Evolutionary conservation across 2,888 invertebrate genomes (phyloP).

Genomic region (Caenorhabditis macrosperma): DNA sequence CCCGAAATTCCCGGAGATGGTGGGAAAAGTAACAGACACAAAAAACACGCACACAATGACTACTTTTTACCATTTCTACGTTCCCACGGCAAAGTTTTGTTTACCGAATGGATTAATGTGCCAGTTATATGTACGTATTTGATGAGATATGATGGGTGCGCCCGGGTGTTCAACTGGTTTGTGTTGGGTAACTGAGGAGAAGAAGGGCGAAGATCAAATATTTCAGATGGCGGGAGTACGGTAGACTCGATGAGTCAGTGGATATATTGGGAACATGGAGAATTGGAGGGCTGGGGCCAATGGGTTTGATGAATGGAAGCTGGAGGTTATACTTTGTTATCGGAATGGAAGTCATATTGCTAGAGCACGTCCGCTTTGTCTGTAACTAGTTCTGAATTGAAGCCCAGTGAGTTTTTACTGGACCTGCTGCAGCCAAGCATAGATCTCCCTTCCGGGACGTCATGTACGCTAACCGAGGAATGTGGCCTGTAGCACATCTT

Average conservation of each 20-base stretch:
- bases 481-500: too few relatives aligned
- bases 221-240: not conserved
- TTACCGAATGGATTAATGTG: conserved; percentile 20
- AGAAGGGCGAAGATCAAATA: not conserved
- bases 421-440: too few relatives aligned
- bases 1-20: conserved; percentile 14
- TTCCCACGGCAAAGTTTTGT: conserved; percentile 16
- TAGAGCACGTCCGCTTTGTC: too few relatives aligned
- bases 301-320: too few relatives aligned
- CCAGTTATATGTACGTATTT: conserved; percentile 34
- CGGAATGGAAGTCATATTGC: too few relatives aligned
- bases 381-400: too few relatives aligned
- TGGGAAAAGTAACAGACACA: conserved; percentile 12
- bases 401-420: too few relatives aligned
- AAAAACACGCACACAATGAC: not conserved
- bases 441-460: too few relatives aligned
- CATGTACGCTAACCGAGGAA: too few relatives aligned
- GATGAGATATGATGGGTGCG: conserved; percentile 1
- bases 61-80: not conserved
- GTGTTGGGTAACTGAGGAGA: not conserved
- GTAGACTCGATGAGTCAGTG: not conserved
- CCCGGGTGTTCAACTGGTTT: conserved; percentile 5
- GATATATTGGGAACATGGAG: too few relatives aligned
- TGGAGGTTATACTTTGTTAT: too few relatives aligned
- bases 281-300: too few relatives aligned